Conservation (phyloP, 2,113 vertebrate genomes). For the Apodemus sylvaticus region DNA sequence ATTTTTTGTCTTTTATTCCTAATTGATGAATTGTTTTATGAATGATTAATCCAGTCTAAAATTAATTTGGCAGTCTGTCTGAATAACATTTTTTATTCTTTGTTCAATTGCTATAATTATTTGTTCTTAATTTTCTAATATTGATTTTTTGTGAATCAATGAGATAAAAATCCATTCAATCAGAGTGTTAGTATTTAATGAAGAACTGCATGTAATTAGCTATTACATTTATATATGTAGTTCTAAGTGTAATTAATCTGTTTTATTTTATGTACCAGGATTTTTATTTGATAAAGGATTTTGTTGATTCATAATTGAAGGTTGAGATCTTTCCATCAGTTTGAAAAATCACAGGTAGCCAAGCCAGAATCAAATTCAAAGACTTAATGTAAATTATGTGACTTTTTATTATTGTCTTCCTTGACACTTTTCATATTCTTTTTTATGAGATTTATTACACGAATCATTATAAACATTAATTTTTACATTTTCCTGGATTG, state of each 20-base stretch:
- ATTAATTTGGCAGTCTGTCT: slow-evolving; percentile 31
- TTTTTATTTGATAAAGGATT: not conserved
- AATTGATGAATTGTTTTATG: slow-evolving; percentile 7
- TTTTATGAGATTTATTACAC: slow-evolving; percentile 3
- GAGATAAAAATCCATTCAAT: not conserved
- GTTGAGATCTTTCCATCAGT: not conserved
- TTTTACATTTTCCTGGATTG: slow-evolving; percentile 5
- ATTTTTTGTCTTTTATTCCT: not conserved
- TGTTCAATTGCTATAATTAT: slow-evolving; percentile 42
- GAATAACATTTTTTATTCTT: slow-evolving; percentile 28
- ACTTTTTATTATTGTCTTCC: not conserved
- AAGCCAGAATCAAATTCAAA: slow-evolving; percentile 2
- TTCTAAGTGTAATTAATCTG: slow-evolving; percentile 4
- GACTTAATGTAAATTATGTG: not conserved
- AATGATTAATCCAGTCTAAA: slow-evolving; percentile 40
- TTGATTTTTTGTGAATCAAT: not conserved
- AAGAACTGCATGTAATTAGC: not conserved
- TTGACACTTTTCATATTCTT: not conserved
- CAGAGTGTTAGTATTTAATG: slow-evolving; percentile 5
- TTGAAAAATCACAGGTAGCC: not conserved
- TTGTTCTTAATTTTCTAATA: slow-evolving; percentile 54
- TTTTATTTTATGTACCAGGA: not conserved
- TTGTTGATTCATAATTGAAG: not conserved
- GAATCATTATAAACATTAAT: not conserved
- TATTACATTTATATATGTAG: not conserved